Base-by-base conservation (phyloP, 2,888 invertebrate species). In the Abrostola tripartita region DNA sequence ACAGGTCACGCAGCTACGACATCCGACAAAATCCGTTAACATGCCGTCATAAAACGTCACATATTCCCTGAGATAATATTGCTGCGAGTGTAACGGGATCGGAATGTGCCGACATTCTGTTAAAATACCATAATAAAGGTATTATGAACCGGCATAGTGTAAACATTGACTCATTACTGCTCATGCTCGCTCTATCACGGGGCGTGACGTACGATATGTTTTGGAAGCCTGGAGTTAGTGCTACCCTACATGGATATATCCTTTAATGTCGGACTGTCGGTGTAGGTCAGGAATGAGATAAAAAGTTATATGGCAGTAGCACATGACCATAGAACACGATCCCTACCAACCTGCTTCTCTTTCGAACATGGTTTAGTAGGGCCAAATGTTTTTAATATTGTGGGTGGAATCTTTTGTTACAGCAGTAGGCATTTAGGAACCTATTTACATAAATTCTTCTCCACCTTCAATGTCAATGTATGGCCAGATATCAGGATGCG, bases 111-210 rank as follows among this genome's bases (percentile, higher is more conserved):
- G 57, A 49, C 52, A 58, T 55, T 55, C 47, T 49, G 64, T 65
- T 64, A 51, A 64, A 76, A 68, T 44, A 58, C 60, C 56, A 66
- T 68, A 81, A 69, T 71, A 65, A 56, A 61, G 44, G 65, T 64
- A 35, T 65, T 61, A 65, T 77, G 58, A 61, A 65, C 61, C 60
- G 62, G 61, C 54, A 64, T 52, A 65, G 65, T 61, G 66, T 79
- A 82, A 79, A 82, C 81, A 79, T 68, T 82, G 82, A 81, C 61
- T 81, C 81, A 82, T 68, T 61, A 47, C 36, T 37, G 42, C 37
- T 40, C 59, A 49, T 37, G 37, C 38, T 12, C 47, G 37, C 14
- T 10, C 54, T 38, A 63, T 62, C 63, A 63, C 73, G 73, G 72
- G 67, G 51, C 40, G 49, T 72, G 73, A 76, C 77, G 73, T 57